Percentiles rank a stretch among this genome's conserved stretches.
These are phyloP conservation scores for Neopipo cinnamomea DNA, from an alignment of 2,113 vertebrate species.

Conservation along the genomic window DNA sequence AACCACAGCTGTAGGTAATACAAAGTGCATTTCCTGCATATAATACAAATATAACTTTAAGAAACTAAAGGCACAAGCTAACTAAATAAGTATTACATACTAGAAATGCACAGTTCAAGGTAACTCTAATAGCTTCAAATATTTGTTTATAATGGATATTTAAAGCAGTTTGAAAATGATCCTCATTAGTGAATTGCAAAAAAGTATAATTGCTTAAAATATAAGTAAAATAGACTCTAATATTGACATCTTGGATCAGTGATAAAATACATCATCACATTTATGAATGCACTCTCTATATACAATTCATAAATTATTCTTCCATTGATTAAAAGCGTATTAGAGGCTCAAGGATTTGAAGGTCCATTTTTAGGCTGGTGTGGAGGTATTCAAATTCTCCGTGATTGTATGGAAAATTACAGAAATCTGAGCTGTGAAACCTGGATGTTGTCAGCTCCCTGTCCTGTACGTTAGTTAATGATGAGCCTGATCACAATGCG, in stretches of 20 bases:
- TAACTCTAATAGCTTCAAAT: conserved; percentile 72
- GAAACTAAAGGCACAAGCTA: conserved; percentile 82
- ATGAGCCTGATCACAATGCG: conserved; percentile 12
- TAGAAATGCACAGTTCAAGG: conserved; percentile 80
- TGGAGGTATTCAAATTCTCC: conserved; percentile 78
- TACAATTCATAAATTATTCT: conserved; percentile 73
- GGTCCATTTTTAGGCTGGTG: conserved; percentile 74
- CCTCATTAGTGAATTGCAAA: conserved; percentile 71
- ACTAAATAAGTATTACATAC: conserved; percentile 82
- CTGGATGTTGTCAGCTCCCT: conserved; percentile 2
- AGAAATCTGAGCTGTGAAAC: conserved; percentile 20
- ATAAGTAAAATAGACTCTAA: conserved; percentile 77
- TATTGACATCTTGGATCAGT: conserved; percentile 74
- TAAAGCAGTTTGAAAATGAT: conserved; percentile 76
- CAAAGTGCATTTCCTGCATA: conserved; percentile 81
- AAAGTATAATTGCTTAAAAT: conserved; percentile 74
- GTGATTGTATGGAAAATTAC: conserved; percentile 51
- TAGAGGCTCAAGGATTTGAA: conserved; percentile 71
- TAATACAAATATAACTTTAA: conserved; percentile 79
- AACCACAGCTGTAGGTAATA: conserved; percentile 73
- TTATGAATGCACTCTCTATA: conserved; percentile 75
- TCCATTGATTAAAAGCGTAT: conserved; percentile 71
- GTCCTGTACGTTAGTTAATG: conserved; percentile 17
- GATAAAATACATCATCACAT: conserved; percentile 75
- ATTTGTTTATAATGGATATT: conserved; percentile 72